Percentiles rank a stretch among this genome's conserved stretches.
Evolutionary conservation across 2,888 invertebrate species (phyloP).

Genomic region (Cecidostiba fungosa): DNA sequence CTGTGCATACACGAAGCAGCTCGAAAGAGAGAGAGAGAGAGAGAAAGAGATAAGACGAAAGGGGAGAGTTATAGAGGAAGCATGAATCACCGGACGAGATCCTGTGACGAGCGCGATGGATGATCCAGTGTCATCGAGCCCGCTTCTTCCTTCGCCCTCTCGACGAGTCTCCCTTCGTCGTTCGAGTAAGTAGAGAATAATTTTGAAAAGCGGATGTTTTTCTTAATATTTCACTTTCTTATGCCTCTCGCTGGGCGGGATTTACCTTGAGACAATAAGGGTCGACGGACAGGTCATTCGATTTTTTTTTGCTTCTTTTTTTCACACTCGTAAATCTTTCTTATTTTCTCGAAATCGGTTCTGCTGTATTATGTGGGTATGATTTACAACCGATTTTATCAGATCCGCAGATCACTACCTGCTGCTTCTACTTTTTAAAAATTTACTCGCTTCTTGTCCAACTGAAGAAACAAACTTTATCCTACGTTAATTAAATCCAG

Average conservation of each 20-base stretch:
- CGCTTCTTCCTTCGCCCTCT: too few relatives aligned
- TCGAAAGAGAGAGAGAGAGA: neutral
- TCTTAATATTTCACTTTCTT: neutral
- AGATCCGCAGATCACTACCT: slow-evolving; percentile 27
- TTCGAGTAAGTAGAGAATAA: neutral
- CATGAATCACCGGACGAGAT: slow-evolving; percentile 43
- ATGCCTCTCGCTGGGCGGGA: neutral
- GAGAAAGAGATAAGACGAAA: slow-evolving; percentile 41
- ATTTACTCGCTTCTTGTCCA: neutral
- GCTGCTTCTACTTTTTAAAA: slow-evolving; percentile 3
- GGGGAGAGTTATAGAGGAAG: slow-evolving; percentile 28
- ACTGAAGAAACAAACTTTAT: neutral
- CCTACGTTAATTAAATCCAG: neutral
- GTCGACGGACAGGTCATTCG: too few relatives aligned
- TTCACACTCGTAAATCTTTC: slow-evolving; percentile 29
- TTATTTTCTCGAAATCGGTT: slow-evolving; percentile 7
- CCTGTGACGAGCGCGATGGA: slow-evolving; percentile 17
- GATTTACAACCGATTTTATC: slow-evolving; percentile 29
- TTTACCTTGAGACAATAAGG: neutral
- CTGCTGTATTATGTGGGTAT: slow-evolving; percentile 7
- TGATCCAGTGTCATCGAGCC: slow-evolving; percentile 69
- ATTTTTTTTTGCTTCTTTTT: slow-evolving; percentile 10
- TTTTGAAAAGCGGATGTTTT: neutral
- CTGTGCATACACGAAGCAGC: neutral
- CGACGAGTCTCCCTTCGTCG: too few relatives aligned